Base-by-base conservation (phyloP, 2,113 vertebrate species). In the Aphyosemion australe region DNA sequence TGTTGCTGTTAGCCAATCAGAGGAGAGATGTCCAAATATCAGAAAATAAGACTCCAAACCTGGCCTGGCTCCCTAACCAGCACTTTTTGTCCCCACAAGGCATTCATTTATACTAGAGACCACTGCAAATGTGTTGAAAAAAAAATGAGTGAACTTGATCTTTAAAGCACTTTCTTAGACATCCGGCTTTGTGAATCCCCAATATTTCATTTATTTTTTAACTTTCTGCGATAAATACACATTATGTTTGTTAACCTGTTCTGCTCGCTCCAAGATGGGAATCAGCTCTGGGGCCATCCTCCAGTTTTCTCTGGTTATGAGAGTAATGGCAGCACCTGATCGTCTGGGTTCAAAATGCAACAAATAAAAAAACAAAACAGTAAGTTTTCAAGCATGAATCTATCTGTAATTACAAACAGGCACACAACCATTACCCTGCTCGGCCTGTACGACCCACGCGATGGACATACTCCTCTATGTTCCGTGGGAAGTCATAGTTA, bases 381-480 rank as follows among this genome's bases (percentile, higher is more conserved):
- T 1, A 57, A 3, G 7, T 26, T 8, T 15, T 14, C 2, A 20
- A 39, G 4, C n/a, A 56, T 19, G 16, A 2, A 39, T 5, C 8
- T 5, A 39, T 12, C 10, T 34, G n/a, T 12, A 19, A 19, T 6
- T 15, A 8, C 9, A 39, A 1, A 37, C 34, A 37, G 34, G 34
- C 26, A 15, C 14, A 8, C 12, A 15, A 2, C 11, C 1, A 80
- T 83, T 80, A 99, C 97, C 97, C 96, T 46, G 97, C 96, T 87
- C 97, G 92, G 42, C 97, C 97, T 1, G 97, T 99, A 19, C 96
- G 94, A 2, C 97, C 97, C 26, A 99, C 89, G 64, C 97, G 93
- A 65, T 99, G 97, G 12, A 99, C 95, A 1, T 99, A 99, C 47
- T 99, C 97, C 69, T 99, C 97, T 37, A 98, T 94, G 76, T 99